Evolutionary conservation across 2,113 vertebrate species (phyloP), one percentile per base, ranked within the genome.

Genomic region (Porphyrio hochstetteri): DNA sequence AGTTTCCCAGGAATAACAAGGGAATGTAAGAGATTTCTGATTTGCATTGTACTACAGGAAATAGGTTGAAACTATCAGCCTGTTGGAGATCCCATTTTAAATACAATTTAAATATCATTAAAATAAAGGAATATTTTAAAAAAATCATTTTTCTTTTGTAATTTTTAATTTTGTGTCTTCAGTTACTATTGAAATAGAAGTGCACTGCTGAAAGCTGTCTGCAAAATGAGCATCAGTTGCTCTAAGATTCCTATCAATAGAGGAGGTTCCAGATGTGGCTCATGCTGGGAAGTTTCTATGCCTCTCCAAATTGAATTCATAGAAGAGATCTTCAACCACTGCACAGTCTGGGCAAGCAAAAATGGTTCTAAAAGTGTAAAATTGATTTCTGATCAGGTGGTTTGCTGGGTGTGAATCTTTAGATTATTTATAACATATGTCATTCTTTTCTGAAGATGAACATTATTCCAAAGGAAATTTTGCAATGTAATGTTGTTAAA

Each of bases 401-500:
- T 31, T 90, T 82, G 1, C 2, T 42, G 0, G 0, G 1, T 61
- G 6, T 70, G 46, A 87, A 6, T 8, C 1, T 40, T 70, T 21
- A 42, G 52, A 69, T 72, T 56, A 27, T 63, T 86, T 56, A 9
- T 18, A 68, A 52, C 13, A 25, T 52, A 56, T 61, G 2, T 18
- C 25, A 19, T 52, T 46, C 11, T 82, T 74, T 59, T 56, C 20
- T 52, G 28, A 60, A 76, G 7, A 42, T 16, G 17, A 68, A 19
- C 29, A 48, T 42, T 67, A n/a, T 90, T 81, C 8, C 6, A 50
- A 36, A 53, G 25, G 12, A 88, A 53, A 36, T 52, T 74, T 70
- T 75, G 28, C 28, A 59, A 36, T 67, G 29, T 17, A 50, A 18
- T 59, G 3, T n/a, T 88, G 5, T 27, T 67, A 79, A 64, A 29